Evolutionary conservation across 2,888 invertebrate genomes (phyloP), one percentile per base, ranked within the genome.

Genomic region (Agrotis clavis): DNA sequence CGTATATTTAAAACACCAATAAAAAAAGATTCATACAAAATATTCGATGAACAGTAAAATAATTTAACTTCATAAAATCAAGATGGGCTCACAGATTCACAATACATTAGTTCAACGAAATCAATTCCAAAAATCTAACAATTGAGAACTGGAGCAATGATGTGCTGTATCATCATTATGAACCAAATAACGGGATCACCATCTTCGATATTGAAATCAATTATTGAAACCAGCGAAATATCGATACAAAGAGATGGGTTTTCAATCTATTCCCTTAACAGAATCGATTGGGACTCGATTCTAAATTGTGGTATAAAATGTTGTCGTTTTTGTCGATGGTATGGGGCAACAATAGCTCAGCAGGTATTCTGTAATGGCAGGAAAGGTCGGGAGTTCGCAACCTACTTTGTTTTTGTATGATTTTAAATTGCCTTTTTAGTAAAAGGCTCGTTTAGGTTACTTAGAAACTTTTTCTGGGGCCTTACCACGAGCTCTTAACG

Each of bases 101-200:
- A 72, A 77, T 74, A 79, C 72, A 82, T 84, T 83, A 82, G 72
- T 77, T 77, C 68, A 88, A 77, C 87, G 84, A 88, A 89, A 90
- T 92, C 90, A 88, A 91, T 90, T 89, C 87, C 80, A 82, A 90
- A 92, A 91, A 92, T 90, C 87, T 86, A 86, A 91, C 92, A 93
- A 92, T 90, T 82, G 80, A 81, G 86, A 94, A 93, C 90, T 92
- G 89, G 92, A 91, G 86, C 92, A 88, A 90, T 91, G 82, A 90
- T 91, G 91, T 90, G 89, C 88, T 86, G 88, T 91, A 90, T 93
- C 93, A 91, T 82, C 93, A 90, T 82, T 88, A 80, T 80, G 72
- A 74, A 51, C 63, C 18, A 11, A 53, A 50, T 93, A 92, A 91
- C 92, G 91, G 92, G 87, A 74, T 19, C 78, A 64, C 78, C 83